Evolutionary conservation across 1,140 invertebrate genomes (phyloP), one percentile per base, ranked within the genome.

Genomic region (Drosophila melanica): DNA sequence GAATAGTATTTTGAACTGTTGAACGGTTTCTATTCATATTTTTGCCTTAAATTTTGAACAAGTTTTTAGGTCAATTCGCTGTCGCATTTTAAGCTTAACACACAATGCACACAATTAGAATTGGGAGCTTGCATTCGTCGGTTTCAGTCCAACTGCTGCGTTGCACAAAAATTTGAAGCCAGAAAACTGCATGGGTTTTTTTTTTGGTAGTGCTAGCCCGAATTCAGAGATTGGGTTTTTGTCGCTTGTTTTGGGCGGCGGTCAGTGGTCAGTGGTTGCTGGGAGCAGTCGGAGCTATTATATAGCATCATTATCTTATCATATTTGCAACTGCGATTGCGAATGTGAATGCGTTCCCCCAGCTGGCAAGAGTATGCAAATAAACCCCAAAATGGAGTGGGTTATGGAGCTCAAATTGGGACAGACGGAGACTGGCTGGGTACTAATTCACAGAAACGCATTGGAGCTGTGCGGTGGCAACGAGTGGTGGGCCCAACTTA

Each of bases 361-460:
- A 41, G 33, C 20, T 18, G 1, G n/a, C 8, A 23, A 27, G 44
- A 69, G 51, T 69, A 63, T 71, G 75, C 76, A 84, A 84, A 79
- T 77, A 79, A 66, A 75, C 55, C 47, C 58, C 37, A 42, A 48
- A 58, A 41, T 23, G 37, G 27, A 68, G 58, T 68, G 53, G 44
- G 67, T 7, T 37, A 47, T 30, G 30, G 14, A 16, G 57, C 10
- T 44, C 18, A 14, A 33, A 51, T 48, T 27, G 27, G 45, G 20
- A n/a, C n/a, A n/a, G 45, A 5, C 18, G 4, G 20, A 23, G 45
- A 44, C 20, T 54, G 51, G 37, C 76, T 77, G 69, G 62, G 55
- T 69, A 82, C 82, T 87, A 86, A 89, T 87, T 87, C 71, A 60
- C 42, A 68, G 81, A 89, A 79, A 79, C 77, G 57, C 64, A 81